A percentile compares a stretch with the other conserved stretches of the same genome.
Conservation (phyloP, 2,888 invertebrate genomes). For the Sesamia inferens region DNA sequence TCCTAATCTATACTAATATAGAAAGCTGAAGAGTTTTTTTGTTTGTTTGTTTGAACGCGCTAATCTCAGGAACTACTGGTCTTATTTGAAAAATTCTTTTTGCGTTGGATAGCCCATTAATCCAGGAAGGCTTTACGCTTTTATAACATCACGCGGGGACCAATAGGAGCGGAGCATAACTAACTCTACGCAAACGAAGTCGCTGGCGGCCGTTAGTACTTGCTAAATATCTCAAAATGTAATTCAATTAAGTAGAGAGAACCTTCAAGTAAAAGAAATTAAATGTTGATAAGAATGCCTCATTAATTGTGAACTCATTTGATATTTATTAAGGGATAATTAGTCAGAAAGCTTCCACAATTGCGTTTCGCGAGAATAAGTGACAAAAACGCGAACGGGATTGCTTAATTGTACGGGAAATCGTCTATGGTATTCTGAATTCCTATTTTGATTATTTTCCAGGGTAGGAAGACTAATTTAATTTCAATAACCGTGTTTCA, state of each 20-base stretch:
- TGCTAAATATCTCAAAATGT: conserved; percentile 41
- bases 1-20: too few relatives aligned
- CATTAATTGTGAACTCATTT: conserved; percentile 68
- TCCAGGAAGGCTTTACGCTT: too few relatives aligned
- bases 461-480: neutral
- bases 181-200: too few relatives aligned
- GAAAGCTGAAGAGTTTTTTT: too few relatives aligned
- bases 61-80: too few relatives aligned
- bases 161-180: too few relatives aligned
- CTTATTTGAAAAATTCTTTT: too few relatives aligned
- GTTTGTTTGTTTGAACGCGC: too few relatives aligned
- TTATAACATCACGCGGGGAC: too few relatives aligned
- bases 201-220: too few relatives aligned
- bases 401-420: conserved; percentile 25
- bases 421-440: conserved; percentile 10
- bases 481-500: neutral
- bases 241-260: conserved; percentile 50
- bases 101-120: too few relatives aligned
- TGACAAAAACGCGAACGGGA: conserved; percentile 20
- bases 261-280: conserved; percentile 57
- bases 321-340: conserved; percentile 69
- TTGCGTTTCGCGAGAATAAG: conserved; percentile 49
- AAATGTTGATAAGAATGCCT: conserved; percentile 62
- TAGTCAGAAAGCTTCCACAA: conserved; percentile 61
- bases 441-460: neutral